phyloP scores from a whole-genome alignment of 2,113 vertebrate species.

The Gorsachius goisagi region DNA sequence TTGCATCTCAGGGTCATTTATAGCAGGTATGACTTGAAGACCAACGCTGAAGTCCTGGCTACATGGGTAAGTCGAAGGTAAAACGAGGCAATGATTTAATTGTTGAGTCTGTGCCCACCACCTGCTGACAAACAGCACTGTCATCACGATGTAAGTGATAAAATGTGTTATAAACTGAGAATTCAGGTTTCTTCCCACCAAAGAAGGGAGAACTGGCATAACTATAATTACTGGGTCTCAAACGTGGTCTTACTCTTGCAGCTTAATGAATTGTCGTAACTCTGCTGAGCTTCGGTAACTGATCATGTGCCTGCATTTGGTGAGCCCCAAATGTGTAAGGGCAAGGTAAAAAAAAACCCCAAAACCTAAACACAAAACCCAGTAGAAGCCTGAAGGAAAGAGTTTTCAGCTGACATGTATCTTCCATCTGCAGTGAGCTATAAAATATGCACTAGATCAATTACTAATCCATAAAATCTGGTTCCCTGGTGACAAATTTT shows the following conservation, averaged over 20 bases:
- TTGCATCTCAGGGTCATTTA: not conserved
- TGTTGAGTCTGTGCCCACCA: not conserved
- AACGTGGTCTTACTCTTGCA: not conserved
- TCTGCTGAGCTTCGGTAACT: not conserved
- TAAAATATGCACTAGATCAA: not conserved
- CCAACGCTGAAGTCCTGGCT: not conserved
- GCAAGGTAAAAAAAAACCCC: not conserved
- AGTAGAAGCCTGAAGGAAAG: not conserved
- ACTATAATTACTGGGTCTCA: not conserved
- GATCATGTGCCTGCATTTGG: not conserved
- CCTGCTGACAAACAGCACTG: not conserved
- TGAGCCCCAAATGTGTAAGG: not conserved
- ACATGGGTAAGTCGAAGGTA: not conserved
- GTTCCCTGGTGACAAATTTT: not conserved
- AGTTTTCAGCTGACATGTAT: not conserved
- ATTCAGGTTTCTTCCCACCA: not conserved
- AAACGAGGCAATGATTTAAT: not conserved
- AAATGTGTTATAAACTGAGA: not conserved
- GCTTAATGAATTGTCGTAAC: not conserved
- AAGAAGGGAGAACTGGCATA: not conserved
- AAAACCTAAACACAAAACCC: not conserved
- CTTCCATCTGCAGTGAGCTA: not conserved
- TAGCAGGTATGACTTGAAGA: not conserved
- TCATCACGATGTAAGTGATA: not conserved
- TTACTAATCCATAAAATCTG: not conserved